phyloP scores from a whole-genome alignment of 2,113 vertebrate species.

The Malurus elegans region DNA sequence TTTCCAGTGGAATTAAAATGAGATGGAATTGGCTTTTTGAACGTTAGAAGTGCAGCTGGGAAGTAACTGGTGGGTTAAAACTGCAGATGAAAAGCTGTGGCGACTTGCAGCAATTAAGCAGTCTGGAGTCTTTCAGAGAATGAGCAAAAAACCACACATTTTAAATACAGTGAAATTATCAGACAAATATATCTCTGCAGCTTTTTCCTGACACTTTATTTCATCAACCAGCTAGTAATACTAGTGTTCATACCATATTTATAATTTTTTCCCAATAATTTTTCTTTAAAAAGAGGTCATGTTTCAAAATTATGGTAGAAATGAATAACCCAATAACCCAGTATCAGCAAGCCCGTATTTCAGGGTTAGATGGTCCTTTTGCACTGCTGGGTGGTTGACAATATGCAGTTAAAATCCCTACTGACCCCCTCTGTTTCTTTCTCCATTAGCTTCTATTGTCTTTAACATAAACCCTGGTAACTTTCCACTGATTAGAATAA shows the following conservation, averaged over 20 bases:
- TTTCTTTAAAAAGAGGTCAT: neutral
- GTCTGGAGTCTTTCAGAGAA: neutral
- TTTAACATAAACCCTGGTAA: neutral
- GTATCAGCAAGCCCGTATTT: neutral
- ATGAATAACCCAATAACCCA: neutral
- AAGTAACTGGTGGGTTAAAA: neutral
- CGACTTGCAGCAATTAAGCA: neutral
- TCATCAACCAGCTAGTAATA: neutral
- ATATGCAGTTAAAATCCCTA: neutral
- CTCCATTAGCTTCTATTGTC: slow-evolving; percentile 23
- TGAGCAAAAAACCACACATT: neutral
- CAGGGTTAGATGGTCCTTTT: neutral
- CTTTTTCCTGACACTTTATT: neutral
- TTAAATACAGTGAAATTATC: neutral
- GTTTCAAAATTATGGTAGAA: neutral
- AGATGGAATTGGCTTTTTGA: neutral
- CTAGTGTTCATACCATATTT: neutral
- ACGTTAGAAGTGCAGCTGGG: neutral
- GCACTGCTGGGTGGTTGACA: neutral
- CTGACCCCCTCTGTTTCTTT: neutral
- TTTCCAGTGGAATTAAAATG: neutral
- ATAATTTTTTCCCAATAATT: neutral
- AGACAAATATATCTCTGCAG: neutral
- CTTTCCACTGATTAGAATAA: slow-evolving; percentile 40
- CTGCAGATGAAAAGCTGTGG: neutral